Conservation (phyloP, 2,113 vertebrate genomes). For the Oreochromis spilurus region DNA sequence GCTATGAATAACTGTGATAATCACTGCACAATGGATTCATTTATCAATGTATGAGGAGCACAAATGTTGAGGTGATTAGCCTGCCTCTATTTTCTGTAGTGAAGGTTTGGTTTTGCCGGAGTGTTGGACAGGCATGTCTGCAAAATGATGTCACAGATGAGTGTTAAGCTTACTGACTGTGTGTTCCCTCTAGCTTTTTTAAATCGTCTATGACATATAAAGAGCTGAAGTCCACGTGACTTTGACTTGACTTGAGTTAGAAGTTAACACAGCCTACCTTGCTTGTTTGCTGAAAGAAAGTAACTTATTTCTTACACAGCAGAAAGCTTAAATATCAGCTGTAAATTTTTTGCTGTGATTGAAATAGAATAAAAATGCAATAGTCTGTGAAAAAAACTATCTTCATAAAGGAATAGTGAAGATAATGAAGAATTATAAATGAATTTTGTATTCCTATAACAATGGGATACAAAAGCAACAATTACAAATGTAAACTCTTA, state of each 20-base stretch:
- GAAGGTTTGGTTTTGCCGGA: conserved; percentile 40
- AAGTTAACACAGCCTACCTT: not conserved
- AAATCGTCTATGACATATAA: not conserved
- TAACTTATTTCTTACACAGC: not conserved
- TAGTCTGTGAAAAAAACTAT: not conserved
- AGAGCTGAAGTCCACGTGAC: not conserved
- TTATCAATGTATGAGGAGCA: conserved; percentile 61
- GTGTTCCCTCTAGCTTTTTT: not conserved
- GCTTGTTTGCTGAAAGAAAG: not conserved
- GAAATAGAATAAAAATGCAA: not conserved
- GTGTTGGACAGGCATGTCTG: conserved; percentile 1
- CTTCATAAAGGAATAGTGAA: not conserved
- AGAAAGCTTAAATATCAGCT: not conserved
- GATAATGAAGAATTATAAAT: not conserved
- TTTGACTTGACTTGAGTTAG: not conserved
- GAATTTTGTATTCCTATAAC: not conserved
- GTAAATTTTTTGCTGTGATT: not conserved
- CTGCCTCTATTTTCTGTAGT: conserved; percentile 23
- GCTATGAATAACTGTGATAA: conserved; percentile 76
- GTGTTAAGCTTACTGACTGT: conserved; percentile 14
- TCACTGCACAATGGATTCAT: conserved; percentile 74
- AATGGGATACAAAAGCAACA: not conserved
- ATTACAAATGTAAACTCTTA: not conserved
- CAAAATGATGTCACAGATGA: conserved; percentile 38
- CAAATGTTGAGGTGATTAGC: conserved; percentile 51